phyloP scores from a whole-genome alignment of 2,113 vertebrate species.

The Lamprotornis superbus region DNA sequence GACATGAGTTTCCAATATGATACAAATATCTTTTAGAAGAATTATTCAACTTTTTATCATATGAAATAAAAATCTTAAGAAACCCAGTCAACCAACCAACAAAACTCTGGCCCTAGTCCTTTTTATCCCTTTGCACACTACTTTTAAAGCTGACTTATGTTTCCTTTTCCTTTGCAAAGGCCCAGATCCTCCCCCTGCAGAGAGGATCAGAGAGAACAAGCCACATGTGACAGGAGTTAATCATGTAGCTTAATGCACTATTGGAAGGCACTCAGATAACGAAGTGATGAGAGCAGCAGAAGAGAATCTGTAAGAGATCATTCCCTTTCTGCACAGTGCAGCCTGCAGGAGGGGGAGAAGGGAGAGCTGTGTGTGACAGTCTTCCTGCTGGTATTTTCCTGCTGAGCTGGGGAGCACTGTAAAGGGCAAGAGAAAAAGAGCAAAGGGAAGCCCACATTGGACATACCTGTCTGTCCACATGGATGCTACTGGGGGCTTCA shows the following conservation, averaged over 20 bases:
- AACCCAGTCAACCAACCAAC: background rate
- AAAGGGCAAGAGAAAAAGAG: background rate
- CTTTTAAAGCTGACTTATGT: constrained; percentile 21
- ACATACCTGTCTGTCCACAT: fast-evolving
- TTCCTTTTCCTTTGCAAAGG: constrained; percentile 52
- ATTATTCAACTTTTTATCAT: background rate
- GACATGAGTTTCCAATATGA: background rate
- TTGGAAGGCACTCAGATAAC: constrained; percentile 48
- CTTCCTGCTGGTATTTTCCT: background rate
- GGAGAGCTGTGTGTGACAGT: background rate
- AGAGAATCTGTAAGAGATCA: constrained; percentile 16
- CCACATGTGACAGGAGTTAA: constrained; percentile 54
- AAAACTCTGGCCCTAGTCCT: background rate
- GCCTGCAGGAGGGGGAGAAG: background rate
- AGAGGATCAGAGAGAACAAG: constrained; percentile 62
- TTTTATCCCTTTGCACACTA: background rate
- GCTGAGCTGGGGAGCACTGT: background rate
- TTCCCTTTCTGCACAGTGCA: background rate
- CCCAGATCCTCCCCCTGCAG: constrained; percentile 51
- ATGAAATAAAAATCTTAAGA: background rate
- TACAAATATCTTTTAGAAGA: background rate
- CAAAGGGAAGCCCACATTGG: background rate
- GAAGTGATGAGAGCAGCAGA: background rate
- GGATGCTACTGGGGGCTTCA: fast-evolving
- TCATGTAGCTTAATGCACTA: constrained; percentile 49